Base-by-base conservation (phyloP, 2,113 vertebrate species). In the Rhinolophus sinicus region DNA sequence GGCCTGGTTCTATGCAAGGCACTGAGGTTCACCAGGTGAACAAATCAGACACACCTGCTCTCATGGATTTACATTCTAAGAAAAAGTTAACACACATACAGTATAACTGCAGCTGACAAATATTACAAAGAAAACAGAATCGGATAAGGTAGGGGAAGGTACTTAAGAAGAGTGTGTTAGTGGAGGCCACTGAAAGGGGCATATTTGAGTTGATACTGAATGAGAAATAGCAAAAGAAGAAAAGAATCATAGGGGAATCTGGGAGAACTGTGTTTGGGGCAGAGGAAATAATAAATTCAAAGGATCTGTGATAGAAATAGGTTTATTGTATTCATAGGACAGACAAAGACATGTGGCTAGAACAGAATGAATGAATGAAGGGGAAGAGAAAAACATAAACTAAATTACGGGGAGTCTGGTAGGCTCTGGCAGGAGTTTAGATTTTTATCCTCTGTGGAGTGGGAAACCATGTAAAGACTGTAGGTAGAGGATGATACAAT, bases 101-200 rank as follows among this genome's bases (percentile, higher is more conserved):
- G 1, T 6, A 2, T 47, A 28, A 33, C 14, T 26, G 0, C 47
- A 33, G 1, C 22, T 83, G 30, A 12, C n/a, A 54, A 24, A 69
- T 56, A 10, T 30, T 22, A 72, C 33, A n/a, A 7, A 58, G 15
- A 40, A 78, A 56, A 76, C 28, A 82, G 52, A 93, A 50, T 2
- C 15, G 13, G 9, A 69, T 5, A 76, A 40, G 6, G 24, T 65
- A 5, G 9, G 60, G 8, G 62, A 65, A 80, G 4, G 8, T 72
- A 14, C 6, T 72, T 84, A 19, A 15, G 64, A 56, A 58, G 26
- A 47, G 1, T 47, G 12, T 52, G 15, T 18, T n/a, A 6, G n/a
- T n/a, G 8, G 35, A 54, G 28, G 21, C 65, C n/a, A 47, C 65
- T 72, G 12, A 12, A 4, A 6, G 6, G 0, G 2, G 0, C 0